Evolutionary conservation across 2,888 invertebrate species (phyloP).

Genomic region (Synergus laeviventris): DNA sequence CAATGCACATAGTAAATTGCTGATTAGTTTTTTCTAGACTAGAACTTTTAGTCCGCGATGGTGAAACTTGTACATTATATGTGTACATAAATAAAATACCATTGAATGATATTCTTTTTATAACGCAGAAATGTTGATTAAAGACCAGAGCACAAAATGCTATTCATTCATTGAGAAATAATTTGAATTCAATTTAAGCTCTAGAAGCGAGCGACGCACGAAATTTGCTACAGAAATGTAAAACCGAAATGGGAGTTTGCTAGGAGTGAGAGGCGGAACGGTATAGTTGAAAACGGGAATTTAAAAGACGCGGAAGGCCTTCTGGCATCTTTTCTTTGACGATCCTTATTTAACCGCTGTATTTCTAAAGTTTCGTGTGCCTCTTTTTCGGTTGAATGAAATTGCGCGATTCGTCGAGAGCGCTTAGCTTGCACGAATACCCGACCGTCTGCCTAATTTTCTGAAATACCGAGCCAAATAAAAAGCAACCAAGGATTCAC

Average conservation of each 20-base stretch:
- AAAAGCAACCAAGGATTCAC: conserved; percentile 4
- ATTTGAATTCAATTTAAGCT: conserved; percentile 10
- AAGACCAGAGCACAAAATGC: not conserved
- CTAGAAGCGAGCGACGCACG: not conserved
- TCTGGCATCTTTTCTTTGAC: conserved; percentile 32
- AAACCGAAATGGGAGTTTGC: not conserved
- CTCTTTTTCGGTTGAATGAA: conserved; percentile 29
- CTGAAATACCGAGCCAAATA: conserved; percentile 10
- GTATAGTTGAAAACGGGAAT: conserved; percentile 23
- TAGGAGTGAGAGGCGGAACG: not conserved
- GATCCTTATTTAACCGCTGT: conserved; percentile 23
- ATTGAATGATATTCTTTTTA: too few species aligned
- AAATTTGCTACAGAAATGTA: not conserved
- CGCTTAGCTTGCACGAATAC: conserved; percentile 3
- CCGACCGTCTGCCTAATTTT: conserved; percentile 25
- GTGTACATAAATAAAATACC: too few species aligned
- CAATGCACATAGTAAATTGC: too few species aligned
- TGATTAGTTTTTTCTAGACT: too few species aligned
- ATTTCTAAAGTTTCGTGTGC: conserved; percentile 34
- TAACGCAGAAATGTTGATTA: too few species aligned
- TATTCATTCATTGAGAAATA: not conserved
- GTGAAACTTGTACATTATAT: too few species aligned
- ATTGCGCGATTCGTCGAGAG: conserved; percentile 10
- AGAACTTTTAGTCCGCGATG: too few species aligned
- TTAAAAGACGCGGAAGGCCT: conserved; percentile 24